phyloP scores from a whole-genome alignment of 2,797 vertebrate species.

The Leptodactylus fallax region DNA sequence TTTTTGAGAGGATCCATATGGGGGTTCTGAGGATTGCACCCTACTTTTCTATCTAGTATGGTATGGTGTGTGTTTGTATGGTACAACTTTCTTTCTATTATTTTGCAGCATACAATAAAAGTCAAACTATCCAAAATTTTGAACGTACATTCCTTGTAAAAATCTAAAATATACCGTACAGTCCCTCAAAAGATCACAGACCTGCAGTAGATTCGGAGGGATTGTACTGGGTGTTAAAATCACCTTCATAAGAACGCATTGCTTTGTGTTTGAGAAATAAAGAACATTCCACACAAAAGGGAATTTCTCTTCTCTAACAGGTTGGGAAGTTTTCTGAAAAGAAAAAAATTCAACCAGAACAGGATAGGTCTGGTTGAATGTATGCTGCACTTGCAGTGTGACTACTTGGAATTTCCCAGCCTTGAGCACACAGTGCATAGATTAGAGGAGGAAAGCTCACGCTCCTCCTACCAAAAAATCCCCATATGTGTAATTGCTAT shows the following conservation, averaged over 20 bases:
- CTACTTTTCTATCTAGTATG: too few species aligned
- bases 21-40: too few species aligned
- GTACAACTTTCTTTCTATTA: too few species aligned
- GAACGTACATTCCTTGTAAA: background rate
- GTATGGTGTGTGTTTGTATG: too few species aligned
- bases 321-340: slow-evolving; percentile 41
- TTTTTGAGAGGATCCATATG: too few species aligned
- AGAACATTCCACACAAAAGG: slow-evolving; percentile 38
- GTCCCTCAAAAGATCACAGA: background rate
- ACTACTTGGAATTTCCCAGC: slow-evolving; percentile 57
- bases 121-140: background rate
- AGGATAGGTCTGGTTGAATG: slow-evolving; percentile 46
- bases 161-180: background rate
- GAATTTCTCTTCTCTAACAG: slow-evolving; percentile 38
- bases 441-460: background rate
- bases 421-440: slow-evolving; percentile 11
- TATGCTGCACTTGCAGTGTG: slow-evolving; percentile 6
- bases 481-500: slow-evolving; percentile 32
- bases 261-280: slow-evolving; percentile 23
- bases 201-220: background rate
- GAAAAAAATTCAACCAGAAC: slow-evolving; percentile 14
- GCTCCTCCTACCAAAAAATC: slow-evolving; percentile 49
- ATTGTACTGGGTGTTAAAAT: background rate
- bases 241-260: background rate
- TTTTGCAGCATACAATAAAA: background rate